phyloP scores from a whole-genome alignment of 1,140 invertebrate genomes.

The Microvelia longipes region DNA sequence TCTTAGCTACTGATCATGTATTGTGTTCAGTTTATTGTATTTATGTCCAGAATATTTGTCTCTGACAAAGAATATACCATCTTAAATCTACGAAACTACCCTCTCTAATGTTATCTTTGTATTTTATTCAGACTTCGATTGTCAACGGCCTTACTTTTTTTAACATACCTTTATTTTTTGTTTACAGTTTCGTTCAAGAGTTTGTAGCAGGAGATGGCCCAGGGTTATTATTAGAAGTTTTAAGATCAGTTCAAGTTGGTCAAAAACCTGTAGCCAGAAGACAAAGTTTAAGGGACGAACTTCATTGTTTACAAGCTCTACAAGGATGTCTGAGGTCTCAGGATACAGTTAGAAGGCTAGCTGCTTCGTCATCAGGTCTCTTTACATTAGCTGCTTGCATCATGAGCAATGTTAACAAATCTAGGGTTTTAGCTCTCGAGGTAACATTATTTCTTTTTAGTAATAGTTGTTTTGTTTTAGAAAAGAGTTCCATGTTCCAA shows the following conservation, averaged over 20 bases:
- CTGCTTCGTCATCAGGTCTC: constrained; percentile 61
- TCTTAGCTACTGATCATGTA: too few relatives aligned
- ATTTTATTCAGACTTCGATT: too few relatives aligned
- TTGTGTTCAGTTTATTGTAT: too few relatives aligned
- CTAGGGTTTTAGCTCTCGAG: constrained; percentile 66
- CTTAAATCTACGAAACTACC: too few relatives aligned
- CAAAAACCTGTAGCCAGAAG: constrained; percentile 39
- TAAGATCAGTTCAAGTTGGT: constrained; percentile 65
- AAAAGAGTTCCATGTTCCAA: too few relatives aligned
- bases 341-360: constrained; percentile 53
- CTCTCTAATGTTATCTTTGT: too few relatives aligned
- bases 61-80: too few relatives aligned
- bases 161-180: background rate
- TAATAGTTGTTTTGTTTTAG: too few relatives aligned
- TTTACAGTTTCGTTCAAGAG: constrained; percentile 71
- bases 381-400: constrained; percentile 74
- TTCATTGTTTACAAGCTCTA: constrained; percentile 76
- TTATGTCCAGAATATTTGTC: too few relatives aligned
- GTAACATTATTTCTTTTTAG: constrained; percentile 34
- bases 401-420: constrained; percentile 69
- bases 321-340: constrained; percentile 55
- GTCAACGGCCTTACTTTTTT: background rate
- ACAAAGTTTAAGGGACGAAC: constrained; percentile 65
- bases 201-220: constrained; percentile 74
- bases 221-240: constrained; percentile 56